phyloP scores from a whole-genome alignment of 2,888 invertebrate species.

The Acheta domesticus region DNA sequence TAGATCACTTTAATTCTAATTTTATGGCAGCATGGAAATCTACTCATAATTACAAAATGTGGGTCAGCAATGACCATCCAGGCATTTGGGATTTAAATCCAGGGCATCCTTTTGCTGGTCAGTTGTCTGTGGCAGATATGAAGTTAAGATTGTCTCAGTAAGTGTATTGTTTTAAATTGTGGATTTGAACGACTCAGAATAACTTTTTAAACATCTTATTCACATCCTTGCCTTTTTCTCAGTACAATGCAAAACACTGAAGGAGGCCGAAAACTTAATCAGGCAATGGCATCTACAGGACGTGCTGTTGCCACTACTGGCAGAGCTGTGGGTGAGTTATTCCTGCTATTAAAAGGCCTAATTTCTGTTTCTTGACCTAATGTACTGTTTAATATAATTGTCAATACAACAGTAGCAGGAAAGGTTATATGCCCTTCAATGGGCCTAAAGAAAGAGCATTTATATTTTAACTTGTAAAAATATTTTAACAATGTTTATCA shows the following conservation, averaged over 20 bases:
- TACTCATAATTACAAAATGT: slow-evolving; percentile 84
- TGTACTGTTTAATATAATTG: slow-evolving; percentile 9
- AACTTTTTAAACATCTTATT: no score
- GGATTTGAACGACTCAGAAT: no score
- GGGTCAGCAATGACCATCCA: slow-evolving; percentile 66
- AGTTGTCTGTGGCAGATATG: slow-evolving; percentile 91
- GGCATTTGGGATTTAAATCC: slow-evolving; percentile 63
- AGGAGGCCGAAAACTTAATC: slow-evolving; percentile 87
- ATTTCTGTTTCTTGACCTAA: no score
- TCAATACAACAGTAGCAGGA: background rate
- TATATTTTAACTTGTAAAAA: no score
- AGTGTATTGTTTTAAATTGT: slow-evolving; percentile 45
- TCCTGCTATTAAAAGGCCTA: background rate
- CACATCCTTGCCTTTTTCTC: slow-evolving; percentile 25
- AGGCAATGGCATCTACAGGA: slow-evolving; percentile 87
- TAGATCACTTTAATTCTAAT: slow-evolving; percentile 81
- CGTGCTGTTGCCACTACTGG: slow-evolving; percentile 80
- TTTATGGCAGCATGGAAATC: slow-evolving; percentile 82
- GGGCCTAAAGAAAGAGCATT: no score
- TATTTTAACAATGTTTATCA: no score
- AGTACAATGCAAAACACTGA: slow-evolving; percentile 94
- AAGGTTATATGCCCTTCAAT: no score
- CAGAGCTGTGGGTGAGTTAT: slow-evolving; percentile 63
- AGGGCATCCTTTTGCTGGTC: slow-evolving; percentile 92
- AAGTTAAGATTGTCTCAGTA: slow-evolving; percentile 86